phyloP scores from a whole-genome alignment of 2,888 invertebrate genomes.

The Nipponacmea schrenckii region DNA sequence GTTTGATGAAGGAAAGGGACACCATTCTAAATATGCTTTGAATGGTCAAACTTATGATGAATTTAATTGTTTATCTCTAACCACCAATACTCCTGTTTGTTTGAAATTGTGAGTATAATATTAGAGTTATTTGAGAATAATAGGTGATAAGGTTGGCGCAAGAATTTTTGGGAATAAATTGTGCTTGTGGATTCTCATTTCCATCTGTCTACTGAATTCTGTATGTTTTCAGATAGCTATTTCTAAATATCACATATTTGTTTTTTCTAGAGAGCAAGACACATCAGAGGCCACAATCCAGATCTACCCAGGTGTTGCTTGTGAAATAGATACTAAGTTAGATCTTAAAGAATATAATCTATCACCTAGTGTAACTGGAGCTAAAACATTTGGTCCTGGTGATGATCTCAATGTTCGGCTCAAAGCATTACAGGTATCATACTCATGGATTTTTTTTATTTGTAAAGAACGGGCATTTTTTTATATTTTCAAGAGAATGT shows the following conservation, averaged over 20 bases:
- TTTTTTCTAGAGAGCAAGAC: conserved; percentile 31
- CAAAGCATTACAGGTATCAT: background rate
- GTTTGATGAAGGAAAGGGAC: conserved; percentile 24
- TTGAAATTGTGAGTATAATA: conserved; percentile 45
- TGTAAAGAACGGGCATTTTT: no score
- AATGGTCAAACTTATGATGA: conserved; percentile 51
- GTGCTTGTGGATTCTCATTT: no score
- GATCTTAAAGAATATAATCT: conserved; percentile 15
- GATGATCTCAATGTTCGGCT: background rate
- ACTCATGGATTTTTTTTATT: no score
- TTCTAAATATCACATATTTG: background rate
- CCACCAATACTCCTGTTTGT: conserved; percentile 35
- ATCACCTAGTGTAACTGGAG: background rate
- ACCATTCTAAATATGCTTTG: conserved; percentile 33
- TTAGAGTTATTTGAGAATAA: background rate
- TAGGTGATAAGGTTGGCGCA: background rate
- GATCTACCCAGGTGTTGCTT: conserved; percentile 43
- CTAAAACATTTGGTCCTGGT: background rate
- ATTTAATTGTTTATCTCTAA: conserved; percentile 43
- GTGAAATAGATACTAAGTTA: conserved; percentile 16
- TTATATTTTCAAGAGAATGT: no score
- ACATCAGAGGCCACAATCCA: conserved; percentile 33
- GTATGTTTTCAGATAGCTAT: background rate
- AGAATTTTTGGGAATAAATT: background rate
- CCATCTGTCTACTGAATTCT: background rate